phyloP scores from a whole-genome alignment of 2,797 vertebrate species.

The Cirrhinus mrigala region DNA sequence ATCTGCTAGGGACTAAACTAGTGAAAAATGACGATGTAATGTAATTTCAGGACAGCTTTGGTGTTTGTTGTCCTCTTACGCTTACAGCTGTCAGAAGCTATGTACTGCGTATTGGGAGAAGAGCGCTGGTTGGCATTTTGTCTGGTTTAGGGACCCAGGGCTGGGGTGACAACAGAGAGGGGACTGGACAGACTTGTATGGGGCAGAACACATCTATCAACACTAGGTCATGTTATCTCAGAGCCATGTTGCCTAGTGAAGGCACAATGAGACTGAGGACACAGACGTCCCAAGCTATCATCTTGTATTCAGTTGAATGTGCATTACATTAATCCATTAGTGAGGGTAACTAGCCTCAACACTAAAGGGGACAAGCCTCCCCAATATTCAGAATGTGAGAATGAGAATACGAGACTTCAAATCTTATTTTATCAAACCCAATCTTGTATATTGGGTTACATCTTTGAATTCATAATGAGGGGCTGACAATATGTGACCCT shows the following conservation, averaged over 20 bases:
- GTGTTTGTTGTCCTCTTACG: background rate
- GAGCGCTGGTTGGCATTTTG: conserved; percentile 1
- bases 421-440: background rate
- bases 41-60: conserved; percentile 25
- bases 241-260: background rate
- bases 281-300: background rate
- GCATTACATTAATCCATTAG: background rate
- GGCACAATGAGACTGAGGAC: conserved; percentile 1
- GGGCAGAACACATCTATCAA: conserved; percentile 17
- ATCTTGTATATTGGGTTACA: background rate
- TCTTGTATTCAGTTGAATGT: background rate
- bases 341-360: background rate
- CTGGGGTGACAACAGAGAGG: background rate
- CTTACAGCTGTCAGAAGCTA: conserved; percentile 34
- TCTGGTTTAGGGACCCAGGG: conserved; percentile 22
- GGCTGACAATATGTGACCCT: background rate
- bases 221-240: conserved; percentile 10
- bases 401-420: background rate
- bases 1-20: background rate
- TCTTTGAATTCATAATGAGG: background rate
- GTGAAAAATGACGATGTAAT: background rate
- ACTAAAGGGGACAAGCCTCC: background rate
- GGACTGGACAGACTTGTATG: background rate
- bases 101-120: conserved; percentile 4
- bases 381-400: background rate